phyloP scores from a whole-genome alignment of 2,888 invertebrate genomes.

The Amphimallon solstitiale region DNA sequence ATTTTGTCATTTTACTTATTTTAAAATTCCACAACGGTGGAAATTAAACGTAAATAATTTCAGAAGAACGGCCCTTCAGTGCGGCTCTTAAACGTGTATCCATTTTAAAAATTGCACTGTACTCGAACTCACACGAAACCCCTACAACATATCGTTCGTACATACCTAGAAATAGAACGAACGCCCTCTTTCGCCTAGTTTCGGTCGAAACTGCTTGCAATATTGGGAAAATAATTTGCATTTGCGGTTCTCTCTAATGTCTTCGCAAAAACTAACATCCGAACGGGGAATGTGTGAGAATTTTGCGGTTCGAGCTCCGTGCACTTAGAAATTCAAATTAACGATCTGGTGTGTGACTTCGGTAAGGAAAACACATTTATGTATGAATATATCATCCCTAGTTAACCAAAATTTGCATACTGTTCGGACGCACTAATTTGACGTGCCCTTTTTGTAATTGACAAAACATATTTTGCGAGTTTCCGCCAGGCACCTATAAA shows the following conservation, averaged over 20 bases:
- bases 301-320: constrained; percentile 12
- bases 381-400: constrained; percentile 30
- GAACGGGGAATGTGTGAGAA: constrained; percentile 3
- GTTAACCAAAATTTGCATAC: constrained; percentile 29
- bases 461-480: constrained; percentile 7
- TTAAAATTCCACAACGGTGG: neutral
- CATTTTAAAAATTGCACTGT: constrained; percentile 9
- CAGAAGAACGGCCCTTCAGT: neutral
- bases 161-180: too few species aligned
- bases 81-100: constrained; percentile 3
- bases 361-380: constrained; percentile 27
- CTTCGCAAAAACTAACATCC: constrained; percentile 24
- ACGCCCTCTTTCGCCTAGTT: neutral
- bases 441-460: constrained; percentile 19
- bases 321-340: constrained; percentile 29
- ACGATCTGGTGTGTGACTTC: constrained; percentile 23
- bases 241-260: constrained; percentile 26
- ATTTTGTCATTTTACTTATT: neutral
- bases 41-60: constrained; percentile 19
- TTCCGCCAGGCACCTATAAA: neutral
- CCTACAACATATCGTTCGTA: too few species aligned
- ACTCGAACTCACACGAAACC: neutral
- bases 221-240: constrained; percentile 17
- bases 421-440: constrained; percentile 12
- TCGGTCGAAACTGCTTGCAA: neutral